A percentile compares a stretch with the other conserved stretches of the same genome.
phyloP scores from a whole-genome alignment of 2,797 vertebrate genomes.

The Varecia variegata region DNA sequence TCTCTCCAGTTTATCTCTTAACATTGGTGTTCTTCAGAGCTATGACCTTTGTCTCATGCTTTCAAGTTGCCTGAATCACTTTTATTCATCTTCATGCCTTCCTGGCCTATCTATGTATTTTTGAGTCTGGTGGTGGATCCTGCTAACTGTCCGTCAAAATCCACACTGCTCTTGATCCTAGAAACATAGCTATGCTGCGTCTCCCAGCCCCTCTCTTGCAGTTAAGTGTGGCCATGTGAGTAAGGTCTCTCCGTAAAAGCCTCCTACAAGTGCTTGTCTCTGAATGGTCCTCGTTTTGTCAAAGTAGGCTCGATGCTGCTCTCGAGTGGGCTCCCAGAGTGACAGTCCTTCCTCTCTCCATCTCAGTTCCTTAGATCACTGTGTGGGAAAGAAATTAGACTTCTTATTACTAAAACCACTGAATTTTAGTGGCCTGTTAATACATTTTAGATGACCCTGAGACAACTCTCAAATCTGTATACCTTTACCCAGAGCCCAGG shows the following conservation, averaged over 20 bases:
- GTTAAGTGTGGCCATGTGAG: accelerated
- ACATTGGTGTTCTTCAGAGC: neutral
- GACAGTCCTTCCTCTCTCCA: neutral
- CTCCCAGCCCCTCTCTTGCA: neutral
- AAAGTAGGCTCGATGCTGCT: neutral
- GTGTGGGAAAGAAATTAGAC: neutral
- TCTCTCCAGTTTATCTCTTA: neutral
- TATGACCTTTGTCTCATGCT: neutral
- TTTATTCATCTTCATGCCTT: neutral
- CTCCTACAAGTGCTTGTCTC: neutral
- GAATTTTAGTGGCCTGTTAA: neutral
- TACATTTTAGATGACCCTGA: neutral
- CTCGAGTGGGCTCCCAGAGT: neutral
- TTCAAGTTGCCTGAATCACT: neutral
- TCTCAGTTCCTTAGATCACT: neutral
- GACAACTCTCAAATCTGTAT: neutral
- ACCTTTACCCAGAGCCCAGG: neutral
- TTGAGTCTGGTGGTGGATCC: neutral
- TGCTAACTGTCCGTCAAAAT: neutral
- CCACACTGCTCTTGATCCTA: neutral
- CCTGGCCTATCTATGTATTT: neutral
- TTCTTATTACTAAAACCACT: neutral
- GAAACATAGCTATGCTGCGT: neutral
- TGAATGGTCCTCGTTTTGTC: neutral
- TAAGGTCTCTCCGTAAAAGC: neutral